A percentile compares a stretch with the other conserved stretches of the same genome.
Conservation (phyloP, 2,113 vertebrate species). For the Sinocyclocheilus anshuiensis region DNA sequence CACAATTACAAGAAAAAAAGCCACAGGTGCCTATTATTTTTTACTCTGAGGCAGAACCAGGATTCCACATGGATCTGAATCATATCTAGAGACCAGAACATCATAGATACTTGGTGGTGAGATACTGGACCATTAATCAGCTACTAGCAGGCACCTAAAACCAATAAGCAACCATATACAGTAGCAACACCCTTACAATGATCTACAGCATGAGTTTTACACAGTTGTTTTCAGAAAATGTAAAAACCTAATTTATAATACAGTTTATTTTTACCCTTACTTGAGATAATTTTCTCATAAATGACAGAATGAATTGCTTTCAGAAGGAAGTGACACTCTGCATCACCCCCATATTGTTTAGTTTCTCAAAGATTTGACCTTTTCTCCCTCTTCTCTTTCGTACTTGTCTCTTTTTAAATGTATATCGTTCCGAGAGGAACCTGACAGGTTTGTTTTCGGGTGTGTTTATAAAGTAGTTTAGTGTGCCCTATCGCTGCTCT, state of each 20-base stretch:
- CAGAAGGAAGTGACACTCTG: not conserved
- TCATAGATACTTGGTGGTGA: not conserved
- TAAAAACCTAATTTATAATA: not conserved
- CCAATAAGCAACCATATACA: not conserved
- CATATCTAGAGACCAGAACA: not conserved
- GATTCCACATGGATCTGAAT: not conserved
- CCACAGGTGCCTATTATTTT: not conserved
- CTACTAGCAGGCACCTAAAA: not conserved
- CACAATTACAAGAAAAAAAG: not conserved
- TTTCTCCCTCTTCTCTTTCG: not conserved
- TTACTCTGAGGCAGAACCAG: not conserved
- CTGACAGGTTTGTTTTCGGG: constrained; percentile 20
- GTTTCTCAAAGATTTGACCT: not conserved
- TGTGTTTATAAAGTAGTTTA: constrained; percentile 29
- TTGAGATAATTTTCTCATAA: not conserved
- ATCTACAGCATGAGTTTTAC: not conserved
- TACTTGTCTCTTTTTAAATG: not conserved
- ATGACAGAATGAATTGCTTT: not conserved
- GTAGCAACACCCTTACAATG: not conserved
- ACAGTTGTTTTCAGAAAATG: not conserved
- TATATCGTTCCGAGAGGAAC: not conserved
- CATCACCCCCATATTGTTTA: not conserved
- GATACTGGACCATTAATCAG: not conserved
- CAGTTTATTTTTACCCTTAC: not conserved
- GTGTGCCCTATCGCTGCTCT: not conserved